These are phyloP conservation scores for Zhuqinia jingwanae DNA, from an alignment of 2,888 invertebrate genomes.

Conservation along the genomic window DNA sequence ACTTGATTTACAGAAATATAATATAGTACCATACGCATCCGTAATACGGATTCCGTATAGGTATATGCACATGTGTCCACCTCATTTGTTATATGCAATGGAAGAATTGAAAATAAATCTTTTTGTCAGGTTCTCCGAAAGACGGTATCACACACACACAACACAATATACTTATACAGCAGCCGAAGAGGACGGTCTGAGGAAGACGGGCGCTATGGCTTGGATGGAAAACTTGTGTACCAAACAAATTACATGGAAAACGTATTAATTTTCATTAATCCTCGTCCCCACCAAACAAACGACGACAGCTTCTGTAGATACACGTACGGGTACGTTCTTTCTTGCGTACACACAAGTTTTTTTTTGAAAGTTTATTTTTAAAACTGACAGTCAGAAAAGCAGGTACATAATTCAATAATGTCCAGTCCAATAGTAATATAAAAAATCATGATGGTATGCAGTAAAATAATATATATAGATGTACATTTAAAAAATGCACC, in stretches of 20 bases:
- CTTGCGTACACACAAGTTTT: slow-evolving; percentile 5
- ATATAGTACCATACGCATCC: too few species aligned
- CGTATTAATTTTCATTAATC: slow-evolving; percentile 72
- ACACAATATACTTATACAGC: neutral
- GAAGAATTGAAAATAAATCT: slow-evolving; percentile 65
- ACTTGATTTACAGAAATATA: too few species aligned
- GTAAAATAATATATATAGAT: too few species aligned
- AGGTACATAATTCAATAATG: slow-evolving; percentile 28
- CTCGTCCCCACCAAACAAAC: slow-evolving; percentile 38
- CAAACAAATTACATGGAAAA: slow-evolving; percentile 70
- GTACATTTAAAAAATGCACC: neutral
- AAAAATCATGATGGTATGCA: slow-evolving; percentile 12
- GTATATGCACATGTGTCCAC: neutral
- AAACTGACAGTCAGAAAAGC: slow-evolving; percentile 22
- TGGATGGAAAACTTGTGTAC: slow-evolving; percentile 65
- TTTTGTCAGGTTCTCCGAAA: slow-evolving; percentile 55
- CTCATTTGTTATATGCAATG: neutral
- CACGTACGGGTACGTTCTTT: neutral
- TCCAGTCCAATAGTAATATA: neutral
- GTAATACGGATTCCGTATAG: too few species aligned
- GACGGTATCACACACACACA: slow-evolving; percentile 42
- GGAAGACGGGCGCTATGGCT: slow-evolving; percentile 31
- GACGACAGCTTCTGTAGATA: slow-evolving; percentile 54
- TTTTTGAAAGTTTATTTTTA: slow-evolving; percentile 22
- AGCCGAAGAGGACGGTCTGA: too few species aligned